Percentiles rank a stretch among this genome's conserved stretches.
Conservation (phyloP, 2,797 vertebrate genomes). For the Fringilla coelebs region DNA sequence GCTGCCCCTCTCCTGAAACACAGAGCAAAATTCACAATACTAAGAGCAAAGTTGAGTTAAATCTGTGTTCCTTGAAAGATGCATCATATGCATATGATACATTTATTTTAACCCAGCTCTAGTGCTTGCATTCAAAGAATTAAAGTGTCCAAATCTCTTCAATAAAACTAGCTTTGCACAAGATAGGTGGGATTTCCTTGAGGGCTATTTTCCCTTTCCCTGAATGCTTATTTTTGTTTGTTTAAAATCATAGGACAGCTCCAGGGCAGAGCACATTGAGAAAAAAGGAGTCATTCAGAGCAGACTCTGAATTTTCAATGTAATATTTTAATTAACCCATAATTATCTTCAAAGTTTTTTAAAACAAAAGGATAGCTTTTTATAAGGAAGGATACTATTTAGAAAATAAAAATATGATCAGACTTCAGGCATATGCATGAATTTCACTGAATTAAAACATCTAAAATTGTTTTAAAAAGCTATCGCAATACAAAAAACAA, state of each 20-base stretch:
- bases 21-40: neutral
- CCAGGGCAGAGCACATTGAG: neutral
- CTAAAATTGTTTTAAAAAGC: neutral
- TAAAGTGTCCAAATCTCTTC: neutral
- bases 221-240: neutral
- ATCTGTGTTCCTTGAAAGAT: neutral
- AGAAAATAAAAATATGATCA: neutral
- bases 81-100: neutral
- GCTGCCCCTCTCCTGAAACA: neutral
- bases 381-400: neutral
- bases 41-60: neutral
- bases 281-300: neutral
- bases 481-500: neutral
- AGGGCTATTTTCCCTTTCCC: neutral
- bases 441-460: neutral
- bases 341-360: neutral
- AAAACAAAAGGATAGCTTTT: neutral
- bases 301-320: neutral
- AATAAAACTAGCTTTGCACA: neutral
- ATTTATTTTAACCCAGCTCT: neutral
- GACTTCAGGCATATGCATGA: neutral
- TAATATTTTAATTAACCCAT: neutral
- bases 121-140: accelerated
- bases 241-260: neutral
- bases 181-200: neutral